A percentile compares a stretch with the other conserved stretches of the same genome.
These are phyloP conservation scores for Rhamnusium bicolor DNA, from an alignment of 2,888 invertebrate species.

Conservation along the genomic window DNA sequence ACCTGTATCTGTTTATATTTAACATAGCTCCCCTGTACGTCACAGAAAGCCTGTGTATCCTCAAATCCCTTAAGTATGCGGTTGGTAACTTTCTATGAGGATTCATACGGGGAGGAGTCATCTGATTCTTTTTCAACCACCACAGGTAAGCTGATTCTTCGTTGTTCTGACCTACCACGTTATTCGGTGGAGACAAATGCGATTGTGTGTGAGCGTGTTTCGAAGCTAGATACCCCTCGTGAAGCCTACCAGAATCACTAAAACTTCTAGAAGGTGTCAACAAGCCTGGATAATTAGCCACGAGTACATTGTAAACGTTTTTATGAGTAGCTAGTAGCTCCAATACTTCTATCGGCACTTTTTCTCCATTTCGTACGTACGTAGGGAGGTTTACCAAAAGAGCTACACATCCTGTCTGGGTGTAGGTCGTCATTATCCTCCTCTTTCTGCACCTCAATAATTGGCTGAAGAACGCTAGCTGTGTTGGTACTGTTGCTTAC, in stretches of 20 bases:
- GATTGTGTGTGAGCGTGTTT: slow-evolving; percentile 65
- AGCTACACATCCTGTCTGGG: slow-evolving; percentile 78
- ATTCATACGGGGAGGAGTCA: slow-evolving; percentile 65
- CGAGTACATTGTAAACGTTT: slow-evolving; percentile 80
- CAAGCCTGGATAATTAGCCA: slow-evolving; percentile 84
- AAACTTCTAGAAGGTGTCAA: slow-evolving; percentile 83
- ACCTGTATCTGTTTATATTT: slow-evolving; percentile 85
- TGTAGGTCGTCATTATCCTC: slow-evolving; percentile 63
- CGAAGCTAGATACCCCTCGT: slow-evolving; percentile 67
- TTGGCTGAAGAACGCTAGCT: slow-evolving; percentile 74
- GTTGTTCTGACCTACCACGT: slow-evolving; percentile 30
- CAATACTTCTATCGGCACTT: slow-evolving; percentile 83
- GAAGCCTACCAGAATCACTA: slow-evolving; percentile 77
- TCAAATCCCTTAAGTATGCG: slow-evolving; percentile 82
- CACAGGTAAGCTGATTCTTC: slow-evolving; percentile 73
- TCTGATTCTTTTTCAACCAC: slow-evolving; percentile 75
- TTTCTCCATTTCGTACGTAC: slow-evolving; percentile 84
- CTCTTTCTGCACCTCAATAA: slow-evolving; percentile 68
- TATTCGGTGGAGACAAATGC: slow-evolving; percentile 61
- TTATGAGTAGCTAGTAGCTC: slow-evolving; percentile 81
- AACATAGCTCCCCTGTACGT: slow-evolving; percentile 91
- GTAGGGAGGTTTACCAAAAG: slow-evolving; percentile 91
- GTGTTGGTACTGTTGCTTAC: slow-evolving; percentile 80
- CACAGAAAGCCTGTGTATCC: slow-evolving; percentile 84
- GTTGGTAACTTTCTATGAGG: slow-evolving; percentile 70